phyloP scores from a whole-genome alignment of 2,113 vertebrate genomes.

The Syngnathus typhle region DNA sequence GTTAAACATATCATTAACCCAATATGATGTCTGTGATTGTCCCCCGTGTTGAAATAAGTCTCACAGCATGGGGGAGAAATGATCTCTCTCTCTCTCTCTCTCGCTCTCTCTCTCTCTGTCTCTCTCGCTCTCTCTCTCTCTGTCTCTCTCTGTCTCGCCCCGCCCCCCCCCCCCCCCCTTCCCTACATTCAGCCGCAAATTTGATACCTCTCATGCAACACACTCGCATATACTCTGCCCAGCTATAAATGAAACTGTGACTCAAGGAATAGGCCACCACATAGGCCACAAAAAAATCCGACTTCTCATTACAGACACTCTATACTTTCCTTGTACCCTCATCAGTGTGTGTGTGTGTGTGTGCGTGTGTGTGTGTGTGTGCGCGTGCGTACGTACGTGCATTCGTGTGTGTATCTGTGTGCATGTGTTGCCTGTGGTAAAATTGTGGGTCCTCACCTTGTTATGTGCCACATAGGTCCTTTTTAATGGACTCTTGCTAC shows the following conservation, averaged over 20 bases:
- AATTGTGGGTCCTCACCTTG: conserved; percentile 38
- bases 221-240: conserved; percentile 1
- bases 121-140: no score
- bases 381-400: conserved; percentile 14
- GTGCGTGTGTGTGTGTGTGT: no score
- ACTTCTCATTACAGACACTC: conserved; percentile 54
- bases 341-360: not conserved
- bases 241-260: conserved; percentile 55
- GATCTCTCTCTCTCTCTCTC: conserved; percentile 10
- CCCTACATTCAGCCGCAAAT: no score
- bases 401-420: conserved; percentile 9
- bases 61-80: no score
- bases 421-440: conserved; percentile 36
- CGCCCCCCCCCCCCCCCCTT: no score
- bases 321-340: conserved; percentile 37
- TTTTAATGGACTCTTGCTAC: conserved; percentile 43
- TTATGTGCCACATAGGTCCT: conserved; percentile 58
- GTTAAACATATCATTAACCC: no score
- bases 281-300: conserved; percentile 49
- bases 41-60: no score
- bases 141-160: not conserved
- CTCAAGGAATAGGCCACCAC: conserved; percentile 47
- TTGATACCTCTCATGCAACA: not conserved
- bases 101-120: no score
- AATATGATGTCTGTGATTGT: no score